Percentiles rank a stretch among this genome's conserved stretches.
Conservation (phyloP, 2,797 vertebrate genomes). For the Acridotheres tristis region DNA sequence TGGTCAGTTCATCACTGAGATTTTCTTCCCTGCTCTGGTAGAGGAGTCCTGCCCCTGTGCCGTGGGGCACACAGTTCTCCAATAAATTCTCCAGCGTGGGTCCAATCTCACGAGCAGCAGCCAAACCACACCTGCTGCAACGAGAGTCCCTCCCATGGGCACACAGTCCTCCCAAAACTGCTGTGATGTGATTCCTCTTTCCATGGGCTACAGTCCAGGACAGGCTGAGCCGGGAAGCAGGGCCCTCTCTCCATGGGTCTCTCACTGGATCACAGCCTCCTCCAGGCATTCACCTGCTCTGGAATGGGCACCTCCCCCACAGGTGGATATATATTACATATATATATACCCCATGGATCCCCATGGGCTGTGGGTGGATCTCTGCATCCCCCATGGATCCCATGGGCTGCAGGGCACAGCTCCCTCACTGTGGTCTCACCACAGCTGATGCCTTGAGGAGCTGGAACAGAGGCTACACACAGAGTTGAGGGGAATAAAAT, state of each 20-base stretch:
- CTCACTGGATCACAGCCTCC: too few species aligned
- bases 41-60: background rate
- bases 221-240: background rate
- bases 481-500: too few species aligned
- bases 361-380: too few species aligned
- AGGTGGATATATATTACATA: too few species aligned
- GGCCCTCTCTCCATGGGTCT: fast-evolving
- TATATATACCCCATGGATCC: too few species aligned
- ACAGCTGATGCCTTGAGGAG: too few species aligned
- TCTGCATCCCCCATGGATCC: background rate
- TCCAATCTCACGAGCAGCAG: background rate
- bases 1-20: background rate
- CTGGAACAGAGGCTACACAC: too few species aligned
- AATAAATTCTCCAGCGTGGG: fast-evolving
- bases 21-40: fast-evolving
- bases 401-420: too few species aligned
- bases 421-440: too few species aligned
- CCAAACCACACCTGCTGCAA: fast-evolving
- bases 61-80: fast-evolving
- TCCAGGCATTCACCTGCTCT: background rate
- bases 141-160: fast-evolving
- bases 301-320: background rate
- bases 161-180: background rate
- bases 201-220: background rate
- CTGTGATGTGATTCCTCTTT: background rate